Base-by-base conservation (phyloP, 92 coral and sea anemone species). In the Porites divaricata region DNA sequence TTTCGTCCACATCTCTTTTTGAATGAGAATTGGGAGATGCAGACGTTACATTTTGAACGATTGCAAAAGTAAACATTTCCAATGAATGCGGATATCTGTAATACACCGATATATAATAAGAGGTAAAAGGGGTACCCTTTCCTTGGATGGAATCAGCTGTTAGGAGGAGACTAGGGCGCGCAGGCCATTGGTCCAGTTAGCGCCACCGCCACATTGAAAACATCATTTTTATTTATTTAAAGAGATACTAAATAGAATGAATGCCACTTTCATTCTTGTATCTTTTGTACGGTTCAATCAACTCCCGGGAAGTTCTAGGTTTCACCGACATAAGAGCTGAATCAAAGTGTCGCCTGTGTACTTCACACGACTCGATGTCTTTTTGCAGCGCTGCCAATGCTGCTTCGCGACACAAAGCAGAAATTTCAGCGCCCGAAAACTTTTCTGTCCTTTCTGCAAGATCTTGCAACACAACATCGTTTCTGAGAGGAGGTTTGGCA, bases 381-480 rank as follows among this genome's bases (percentile, higher is more conserved):
- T 97, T 94, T 76, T 95, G 93, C 7, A 97, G 81, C 7, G 99
- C 99, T 7, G 91, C 94, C 66, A 97, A 67, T 0, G 99, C 98
- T 4, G 99, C 99, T 74, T 97, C 99, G 45, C 98, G 95, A 73
- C 98, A 95, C 48, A 93, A 81, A 9, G 98, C 97, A 22, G 99
- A 77, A 25, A 97, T 95, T 85, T 97, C 99, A 53, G 99, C 99
- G 56, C 99, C 99, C 26, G 99, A 97, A 68, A 87, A 95, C 75
- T 90, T 93, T 41, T 97, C 95, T 22, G 98, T 97, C 88, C 82
- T 72, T 16, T 72, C 86, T 4, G 92, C 92, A 21, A 97, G 89
- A 61, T 97, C 95, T 48, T 86, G 90, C 23, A 95, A 74, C 63
- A 72, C 82, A 20, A 97, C 90, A 70, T 88, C 94, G 12, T 74